Base-by-base conservation (phyloP, 2,888 invertebrate genomes). In the Brenthis hecate region DNA sequence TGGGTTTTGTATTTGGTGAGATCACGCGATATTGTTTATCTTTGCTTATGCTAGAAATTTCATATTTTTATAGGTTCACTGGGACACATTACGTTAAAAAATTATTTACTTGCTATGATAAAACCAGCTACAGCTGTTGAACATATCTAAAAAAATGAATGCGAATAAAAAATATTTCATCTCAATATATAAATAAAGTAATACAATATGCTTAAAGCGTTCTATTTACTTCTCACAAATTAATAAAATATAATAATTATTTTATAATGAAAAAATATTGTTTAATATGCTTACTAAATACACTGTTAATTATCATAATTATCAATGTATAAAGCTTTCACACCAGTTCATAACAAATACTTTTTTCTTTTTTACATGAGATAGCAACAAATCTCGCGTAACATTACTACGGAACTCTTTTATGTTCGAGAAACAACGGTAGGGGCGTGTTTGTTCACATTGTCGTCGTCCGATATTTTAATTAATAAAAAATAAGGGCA, bases 381-480 rank as follows among this genome's bases (percentile, higher is more conserved):
- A 73, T 75, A 77, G 69, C 79, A 80, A 86, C 85, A 86, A 86
- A 86, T 86, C 80, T 74, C 75, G 76, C 80, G 80, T 84, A 84
- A 85, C 85, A 81, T 72, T 69, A 60, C 73, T 73, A 69, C 68
- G 77, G 78, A 77, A 83, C 85, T 66, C 87, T 88, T 78, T 82
- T 82, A 83, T 84, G 85, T 86, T 80, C 83, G 85, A 85, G 86
- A 85, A 85, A 79, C 79, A 79, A 77, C 84, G 81, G 85, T 86
- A 86, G 82, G 82, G 76, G 74, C 68, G 71, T 72, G 77, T 77
- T 79, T 77, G 80, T 69, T 66, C 48, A 65, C 65, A 68, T 58
- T 69, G 66, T 51, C 8, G 5, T 43, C 11, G n/a, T 60, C 60
- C 66, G 61, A 56, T 32, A 62, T 57, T 57, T 43, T 56, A 53